These are phyloP conservation scores for Synanceia verrucosa DNA, from an alignment of 2,797 vertebrate genomes.

Conservation along the genomic window DNA sequence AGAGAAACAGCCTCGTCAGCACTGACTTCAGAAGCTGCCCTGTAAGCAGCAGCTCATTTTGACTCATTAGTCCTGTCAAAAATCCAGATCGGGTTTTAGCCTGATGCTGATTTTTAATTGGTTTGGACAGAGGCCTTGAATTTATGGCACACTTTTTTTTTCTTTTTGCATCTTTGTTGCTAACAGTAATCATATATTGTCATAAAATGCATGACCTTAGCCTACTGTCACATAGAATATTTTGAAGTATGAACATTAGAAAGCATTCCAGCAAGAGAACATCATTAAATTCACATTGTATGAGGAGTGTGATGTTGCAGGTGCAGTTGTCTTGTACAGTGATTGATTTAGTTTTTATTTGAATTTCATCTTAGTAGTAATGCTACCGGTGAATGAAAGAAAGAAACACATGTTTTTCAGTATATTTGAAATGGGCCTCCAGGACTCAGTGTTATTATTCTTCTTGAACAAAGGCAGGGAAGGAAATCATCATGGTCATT, in stretches of 20 bases:
- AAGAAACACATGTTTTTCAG: not conserved
- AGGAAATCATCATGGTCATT: not conserved
- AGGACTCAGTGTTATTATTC: not conserved
- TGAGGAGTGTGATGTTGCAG: not conserved
- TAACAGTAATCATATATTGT: slow-evolving; percentile 20
- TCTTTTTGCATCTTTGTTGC: not conserved
- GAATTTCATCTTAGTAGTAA: not conserved
- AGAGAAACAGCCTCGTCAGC: slow-evolving; percentile 15
- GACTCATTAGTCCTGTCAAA: slow-evolving; percentile 14
- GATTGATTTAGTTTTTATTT: not conserved
- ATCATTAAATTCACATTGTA: not conserved
- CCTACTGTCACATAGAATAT: not conserved
- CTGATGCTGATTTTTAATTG: slow-evolving; percentile 14
- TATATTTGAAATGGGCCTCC: not conserved
- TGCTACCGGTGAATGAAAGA: not conserved
- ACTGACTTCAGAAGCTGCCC: slow-evolving; percentile 25
- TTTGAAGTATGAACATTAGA: not conserved
- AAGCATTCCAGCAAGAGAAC: not conserved
- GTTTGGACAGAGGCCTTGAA: slow-evolving; percentile 12
- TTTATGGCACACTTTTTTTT: not conserved
- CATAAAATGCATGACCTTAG: no score
- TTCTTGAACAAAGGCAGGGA: not conserved
- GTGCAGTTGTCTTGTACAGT: not conserved
- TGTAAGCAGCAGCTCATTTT: slow-evolving; percentile 14
- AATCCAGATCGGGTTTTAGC: slow-evolving; percentile 31